Percentiles rank a stretch among this genome's conserved stretches.
phyloP scores from a whole-genome alignment of 2,797 vertebrate species.

The Oceanodroma leucorhoa region DNA sequence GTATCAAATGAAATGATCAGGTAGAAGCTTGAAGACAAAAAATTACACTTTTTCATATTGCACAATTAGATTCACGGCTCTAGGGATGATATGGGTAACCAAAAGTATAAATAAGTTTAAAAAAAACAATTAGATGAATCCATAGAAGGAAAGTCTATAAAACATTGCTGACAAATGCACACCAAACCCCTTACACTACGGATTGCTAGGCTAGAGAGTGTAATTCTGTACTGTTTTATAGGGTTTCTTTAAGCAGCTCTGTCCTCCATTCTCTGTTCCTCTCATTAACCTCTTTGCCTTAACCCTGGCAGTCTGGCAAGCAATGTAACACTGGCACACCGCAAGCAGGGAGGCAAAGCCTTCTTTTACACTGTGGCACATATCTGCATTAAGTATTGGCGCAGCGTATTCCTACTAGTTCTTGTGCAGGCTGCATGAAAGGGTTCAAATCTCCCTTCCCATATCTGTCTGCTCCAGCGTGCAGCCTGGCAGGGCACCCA shows the following conservation, averaged over 20 bases:
- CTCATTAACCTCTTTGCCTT: background rate
- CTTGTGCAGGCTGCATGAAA: background rate
- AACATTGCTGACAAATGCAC: background rate
- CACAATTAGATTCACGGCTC: background rate
- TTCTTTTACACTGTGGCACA: background rate
- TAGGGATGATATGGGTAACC: background rate
- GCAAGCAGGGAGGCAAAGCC: background rate
- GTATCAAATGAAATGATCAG: background rate
- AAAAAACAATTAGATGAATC: background rate
- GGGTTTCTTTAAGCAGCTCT: background rate
- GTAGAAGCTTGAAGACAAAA: background rate
- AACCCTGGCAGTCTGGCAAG: background rate
- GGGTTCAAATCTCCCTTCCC: background rate
- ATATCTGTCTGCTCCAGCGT: rapidly evolving
- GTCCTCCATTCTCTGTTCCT: background rate
- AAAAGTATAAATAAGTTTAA: background rate
- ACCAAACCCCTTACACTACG: background rate
- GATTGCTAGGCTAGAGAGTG: background rate
- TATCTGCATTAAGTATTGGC: rapidly evolving
- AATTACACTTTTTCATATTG: background rate
- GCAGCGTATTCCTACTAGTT: background rate
- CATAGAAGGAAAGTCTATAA: background rate
- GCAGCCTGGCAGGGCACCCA: background rate
- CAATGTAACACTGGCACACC: background rate
- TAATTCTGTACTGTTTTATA: background rate